Evolutionary conservation across 2,888 invertebrate species (phyloP), one percentile per base, ranked within the genome.

Genomic region (Xestia xanthographa): DNA sequence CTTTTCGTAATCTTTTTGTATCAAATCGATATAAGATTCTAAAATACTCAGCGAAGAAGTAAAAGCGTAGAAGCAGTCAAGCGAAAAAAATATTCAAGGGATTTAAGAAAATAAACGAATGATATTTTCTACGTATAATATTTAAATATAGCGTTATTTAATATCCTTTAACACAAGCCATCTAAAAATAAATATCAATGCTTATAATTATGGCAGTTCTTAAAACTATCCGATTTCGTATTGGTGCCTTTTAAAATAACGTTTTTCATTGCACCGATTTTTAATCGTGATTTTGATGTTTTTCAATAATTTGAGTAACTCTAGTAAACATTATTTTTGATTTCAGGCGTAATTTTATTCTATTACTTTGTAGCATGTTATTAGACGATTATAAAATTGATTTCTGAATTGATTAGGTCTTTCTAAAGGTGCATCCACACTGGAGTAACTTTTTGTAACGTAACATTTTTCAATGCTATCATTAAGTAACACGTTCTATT

Each of bases 181-280:
- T 83, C 87, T 90, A 90, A 91, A 92, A 91, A 92, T 90, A 92
- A 91, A 88, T 86, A 86, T 86, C 72, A 82, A 90, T 86, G 86
- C 87, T 90, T 92, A 91, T 71, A 83, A 81, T 87, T 87, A 92
- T 92, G 92, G 92, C 93, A 93, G 93, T 93, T 89, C 89, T 90
- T 86, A 82, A 41, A 80, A 80, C 68, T 88, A 86, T 76, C 53
- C 34, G 53, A 79, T 69, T 81, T 82, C 66, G 34, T 86, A 72
- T n/a, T 72, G 76, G 78, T 89, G 86, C 83, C 76, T 77, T 83
- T 82, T 66, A 77, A 77, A 72, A 67, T 80, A 79, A 82, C 14
- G 43, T 65, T 45, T 65, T 74, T 75, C 74, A 79, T 70, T 82
- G 82, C 76, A 83, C 69, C 67, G 48, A 73, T 80, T 72, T 72